Conservation (phyloP, 2,888 invertebrate genomes). For the Campoplex nolae region DNA sequence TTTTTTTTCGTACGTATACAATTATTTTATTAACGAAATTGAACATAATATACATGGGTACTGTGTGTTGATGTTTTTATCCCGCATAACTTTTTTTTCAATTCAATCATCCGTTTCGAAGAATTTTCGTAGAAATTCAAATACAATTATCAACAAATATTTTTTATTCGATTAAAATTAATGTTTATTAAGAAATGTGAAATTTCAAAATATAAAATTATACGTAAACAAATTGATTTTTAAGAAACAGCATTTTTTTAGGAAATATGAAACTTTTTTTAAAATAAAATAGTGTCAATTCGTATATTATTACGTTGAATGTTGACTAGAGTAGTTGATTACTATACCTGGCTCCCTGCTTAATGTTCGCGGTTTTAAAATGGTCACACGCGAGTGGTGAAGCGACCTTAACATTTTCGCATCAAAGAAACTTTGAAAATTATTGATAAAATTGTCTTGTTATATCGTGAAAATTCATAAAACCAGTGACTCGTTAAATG, state of each 20-base stretch:
- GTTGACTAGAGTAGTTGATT: not conserved
- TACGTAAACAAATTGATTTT: not conserved
- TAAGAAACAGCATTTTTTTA: not conserved
- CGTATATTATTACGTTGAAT: not conserved
- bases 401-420: conserved; percentile 66
- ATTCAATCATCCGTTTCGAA: not conserved
- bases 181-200: not conserved
- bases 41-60: not conserved
- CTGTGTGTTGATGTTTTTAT: not conserved
- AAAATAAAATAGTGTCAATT: no score
- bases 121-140: not conserved
- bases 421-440: conserved; percentile 28
- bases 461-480: conserved; percentile 4
- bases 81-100: not conserved
- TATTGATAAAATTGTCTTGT: conserved; percentile 51
- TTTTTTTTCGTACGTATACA: not conserved
- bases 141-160: not conserved
- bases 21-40: not conserved
- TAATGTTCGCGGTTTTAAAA: conserved; percentile 76
- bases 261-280: not conserved
- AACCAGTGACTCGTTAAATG: conserved; percentile 36
- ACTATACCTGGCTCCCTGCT: conserved; percentile 1
- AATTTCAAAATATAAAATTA: not conserved
- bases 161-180: not conserved
- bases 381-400: conserved; percentile 73